phyloP scores from a whole-genome alignment of 1,140 invertebrate species.

The Pseudomyrmex dendroicus region DNA sequence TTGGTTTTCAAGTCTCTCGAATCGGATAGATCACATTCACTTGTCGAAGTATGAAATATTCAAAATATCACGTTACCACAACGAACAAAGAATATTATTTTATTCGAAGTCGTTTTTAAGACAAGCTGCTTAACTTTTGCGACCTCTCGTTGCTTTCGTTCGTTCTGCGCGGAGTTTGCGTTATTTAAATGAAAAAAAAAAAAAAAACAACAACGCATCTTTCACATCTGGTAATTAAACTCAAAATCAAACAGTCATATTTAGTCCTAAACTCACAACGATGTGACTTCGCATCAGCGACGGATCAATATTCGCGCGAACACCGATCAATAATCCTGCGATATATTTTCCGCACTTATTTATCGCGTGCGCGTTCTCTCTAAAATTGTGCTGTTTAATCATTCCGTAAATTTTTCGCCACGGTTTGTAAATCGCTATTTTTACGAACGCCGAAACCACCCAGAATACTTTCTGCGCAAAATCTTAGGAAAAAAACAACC shows the following conservation, averaged over 20 bases:
- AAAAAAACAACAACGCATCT: too few species aligned
- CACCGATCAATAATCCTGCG: slow-evolving; percentile 50
- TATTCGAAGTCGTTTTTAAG: not conserved
- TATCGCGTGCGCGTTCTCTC: not conserved
- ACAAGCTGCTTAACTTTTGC: not conserved
- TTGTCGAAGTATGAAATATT: too few species aligned
- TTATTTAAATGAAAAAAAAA: not conserved
- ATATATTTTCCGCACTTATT: slow-evolving; percentile 2
- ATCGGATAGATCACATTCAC: too few species aligned
- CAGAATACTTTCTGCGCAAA: too few species aligned
- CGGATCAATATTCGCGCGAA: slow-evolving; percentile 26
- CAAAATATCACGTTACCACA: too few species aligned
- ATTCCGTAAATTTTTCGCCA: too few species aligned
- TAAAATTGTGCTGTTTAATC: too few species aligned
- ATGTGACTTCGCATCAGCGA: not conserved
- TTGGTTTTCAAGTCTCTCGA: too few species aligned
- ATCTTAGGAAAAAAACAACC: too few species aligned
- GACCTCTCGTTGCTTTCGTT: not conserved
- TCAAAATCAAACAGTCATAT: not conserved
- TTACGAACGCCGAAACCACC: too few species aligned
- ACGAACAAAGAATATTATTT: too few species aligned
- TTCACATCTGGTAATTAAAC: not conserved
- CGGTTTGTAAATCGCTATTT: too few species aligned
- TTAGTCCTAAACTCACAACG: not conserved
- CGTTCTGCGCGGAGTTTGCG: not conserved